Evolutionary conservation across 1,140 invertebrate species (phyloP).

Genomic region (Bombus difficillimus): DNA sequence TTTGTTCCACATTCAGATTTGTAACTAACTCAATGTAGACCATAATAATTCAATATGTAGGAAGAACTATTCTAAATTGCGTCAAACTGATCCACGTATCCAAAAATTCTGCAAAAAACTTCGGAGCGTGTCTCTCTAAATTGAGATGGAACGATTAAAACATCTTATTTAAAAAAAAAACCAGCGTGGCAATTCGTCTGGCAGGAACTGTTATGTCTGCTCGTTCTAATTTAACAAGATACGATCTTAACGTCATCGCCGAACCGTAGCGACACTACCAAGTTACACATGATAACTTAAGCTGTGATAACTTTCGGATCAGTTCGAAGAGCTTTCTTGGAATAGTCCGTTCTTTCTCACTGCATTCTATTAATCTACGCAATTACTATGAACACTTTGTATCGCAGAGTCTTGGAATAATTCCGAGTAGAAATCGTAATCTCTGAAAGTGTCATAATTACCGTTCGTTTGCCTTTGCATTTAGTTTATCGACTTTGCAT

Average conservation of each 20-base stretch:
- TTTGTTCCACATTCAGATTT: too few relatives aligned
- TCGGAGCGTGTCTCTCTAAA: too few relatives aligned
- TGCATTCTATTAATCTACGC: constrained; percentile 6
- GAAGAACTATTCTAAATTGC: too few relatives aligned
- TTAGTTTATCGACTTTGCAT: neutral
- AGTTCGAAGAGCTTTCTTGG: neutral
- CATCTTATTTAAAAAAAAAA: too few relatives aligned
- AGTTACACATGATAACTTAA: neutral
- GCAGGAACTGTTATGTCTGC: neutral
- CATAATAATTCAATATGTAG: too few relatives aligned
- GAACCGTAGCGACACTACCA: neutral
- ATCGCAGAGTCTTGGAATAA: neutral
- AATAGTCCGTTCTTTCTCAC: neutral
- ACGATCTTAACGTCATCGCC: constrained; percentile 6
- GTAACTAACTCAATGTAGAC: too few relatives aligned
- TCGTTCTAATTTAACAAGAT: neutral
- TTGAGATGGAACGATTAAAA: too few relatives aligned
- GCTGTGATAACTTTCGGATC: neutral
- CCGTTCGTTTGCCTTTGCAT: neutral
- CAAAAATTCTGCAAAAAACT: too few relatives aligned
- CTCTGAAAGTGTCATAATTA: neutral
- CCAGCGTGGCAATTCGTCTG: neutral
- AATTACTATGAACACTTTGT: neutral
- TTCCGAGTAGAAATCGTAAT: neutral
- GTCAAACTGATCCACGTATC: too few relatives aligned